These are phyloP conservation scores for Chiroxiphia lanceolata DNA, from an alignment of 2,797 vertebrate species.

Conservation along the genomic window DNA sequence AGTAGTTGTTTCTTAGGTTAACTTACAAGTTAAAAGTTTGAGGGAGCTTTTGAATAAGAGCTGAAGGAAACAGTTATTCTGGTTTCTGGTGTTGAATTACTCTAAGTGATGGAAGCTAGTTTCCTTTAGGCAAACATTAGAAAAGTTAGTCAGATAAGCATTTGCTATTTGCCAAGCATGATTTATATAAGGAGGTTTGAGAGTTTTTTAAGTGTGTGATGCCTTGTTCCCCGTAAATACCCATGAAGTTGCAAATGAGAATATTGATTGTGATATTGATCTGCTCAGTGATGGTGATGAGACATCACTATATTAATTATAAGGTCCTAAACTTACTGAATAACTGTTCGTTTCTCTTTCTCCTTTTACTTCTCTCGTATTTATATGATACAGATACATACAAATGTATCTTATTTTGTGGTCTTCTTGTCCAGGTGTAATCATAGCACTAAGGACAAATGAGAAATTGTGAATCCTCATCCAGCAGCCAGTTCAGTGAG, in stretches of 20 bases:
- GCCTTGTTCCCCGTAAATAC: not conserved
- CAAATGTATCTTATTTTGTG: not conserved
- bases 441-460: not conserved
- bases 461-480: not conserved
- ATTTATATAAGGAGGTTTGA: not conserved
- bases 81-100: not conserved
- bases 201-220: not conserved
- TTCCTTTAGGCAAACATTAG: not conserved
- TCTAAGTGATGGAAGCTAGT: not conserved
- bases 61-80: not conserved
- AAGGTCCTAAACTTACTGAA: not conserved
- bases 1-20: not conserved
- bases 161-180: not conserved
- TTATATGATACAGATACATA: not conserved
- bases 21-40: not conserved
- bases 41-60: not conserved
- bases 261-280: constrained; percentile 24
- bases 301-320: not conserved
- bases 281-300: not conserved
- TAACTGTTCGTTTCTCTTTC: not conserved
- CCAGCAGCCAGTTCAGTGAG: not conserved
- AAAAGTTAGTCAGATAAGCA: not conserved
- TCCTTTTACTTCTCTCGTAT: not conserved
- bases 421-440: not conserved
- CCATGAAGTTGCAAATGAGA: not conserved